These are phyloP conservation scores for Setipinna tenuifilis DNA, from an alignment of 2,797 vertebrate genomes.

Conservation along the genomic window DNA sequence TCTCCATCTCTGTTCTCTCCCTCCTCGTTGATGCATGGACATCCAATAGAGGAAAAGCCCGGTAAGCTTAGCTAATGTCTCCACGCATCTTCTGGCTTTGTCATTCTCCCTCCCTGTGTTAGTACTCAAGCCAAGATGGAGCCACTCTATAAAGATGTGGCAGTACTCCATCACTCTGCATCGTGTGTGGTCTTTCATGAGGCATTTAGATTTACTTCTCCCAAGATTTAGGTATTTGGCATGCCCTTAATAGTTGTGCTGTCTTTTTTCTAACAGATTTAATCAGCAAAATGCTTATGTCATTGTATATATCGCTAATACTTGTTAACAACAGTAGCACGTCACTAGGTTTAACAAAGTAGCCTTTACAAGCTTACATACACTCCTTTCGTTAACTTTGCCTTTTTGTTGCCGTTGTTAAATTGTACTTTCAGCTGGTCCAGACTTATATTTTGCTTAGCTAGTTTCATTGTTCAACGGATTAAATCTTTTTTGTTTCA, in stretches of 20 bases:
- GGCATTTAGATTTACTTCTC: background rate
- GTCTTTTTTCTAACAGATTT: background rate
- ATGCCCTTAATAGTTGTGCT: background rate
- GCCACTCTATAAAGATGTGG: background rate
- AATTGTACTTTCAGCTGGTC: background rate
- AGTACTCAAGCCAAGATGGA: background rate
- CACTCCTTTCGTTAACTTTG: background rate
- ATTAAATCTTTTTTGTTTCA: conserved; percentile 66
- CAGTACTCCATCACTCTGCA: background rate
- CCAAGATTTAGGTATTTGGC: background rate
- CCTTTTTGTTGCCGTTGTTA: background rate
- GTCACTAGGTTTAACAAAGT: too few species aligned
- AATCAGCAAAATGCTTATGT: background rate
- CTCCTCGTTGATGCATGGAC: background rate
- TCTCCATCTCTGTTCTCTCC: conserved; percentile 35
- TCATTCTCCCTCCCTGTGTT: background rate
- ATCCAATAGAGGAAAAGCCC: conserved; percentile 90
- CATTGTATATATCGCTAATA: background rate
- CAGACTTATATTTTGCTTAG: background rate
- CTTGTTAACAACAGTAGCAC: background rate
- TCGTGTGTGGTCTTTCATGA: background rate
- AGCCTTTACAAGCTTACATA: background rate
- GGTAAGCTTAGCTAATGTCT: conserved; percentile 78
- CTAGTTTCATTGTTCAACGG: background rate
- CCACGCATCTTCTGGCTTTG: background rate